A percentile compares a stretch with the other conserved stretches of the same genome.
These are phyloP conservation scores for Bubo bubo DNA, from an alignment of 2,113 vertebrate species.

Conservation along the genomic window DNA sequence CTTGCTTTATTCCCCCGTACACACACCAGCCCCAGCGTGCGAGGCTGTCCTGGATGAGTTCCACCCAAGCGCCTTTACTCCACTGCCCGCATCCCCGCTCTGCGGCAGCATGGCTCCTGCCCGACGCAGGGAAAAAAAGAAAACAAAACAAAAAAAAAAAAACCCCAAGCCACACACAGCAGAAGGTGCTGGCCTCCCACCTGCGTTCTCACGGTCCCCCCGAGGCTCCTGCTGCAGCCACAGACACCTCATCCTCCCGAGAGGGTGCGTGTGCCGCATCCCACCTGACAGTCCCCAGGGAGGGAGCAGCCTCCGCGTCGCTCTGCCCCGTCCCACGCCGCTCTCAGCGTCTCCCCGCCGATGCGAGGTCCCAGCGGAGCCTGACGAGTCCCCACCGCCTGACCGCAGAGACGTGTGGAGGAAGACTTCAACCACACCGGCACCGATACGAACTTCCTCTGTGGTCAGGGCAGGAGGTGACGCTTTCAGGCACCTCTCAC, in stretches of 20 bases:
- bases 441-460: neutral
- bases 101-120: neutral
- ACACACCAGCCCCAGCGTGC: rapidly evolving
- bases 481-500: neutral
- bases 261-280: rapidly evolving
- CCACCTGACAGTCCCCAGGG: rapidly evolving
- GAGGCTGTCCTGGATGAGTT: too few species aligned
- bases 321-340: neutral
- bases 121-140: rapidly evolving
- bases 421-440: neutral
- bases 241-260: neutral
- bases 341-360: rapidly evolving
- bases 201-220: rapidly evolving
- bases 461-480: neutral
- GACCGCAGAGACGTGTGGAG: neutral
- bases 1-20: neutral
- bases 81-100: neutral
- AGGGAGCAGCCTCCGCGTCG: rapidly evolving
- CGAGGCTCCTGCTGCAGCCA: neutral
- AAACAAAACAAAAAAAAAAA: neutral
- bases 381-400: rapidly evolving
- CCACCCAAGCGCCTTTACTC: neutral
- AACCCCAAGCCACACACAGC: neutral
- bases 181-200: neutral
- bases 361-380: rapidly evolving